phyloP scores from a whole-genome alignment of 2,797 vertebrate species.

The Scyliorhinus canicula region DNA sequence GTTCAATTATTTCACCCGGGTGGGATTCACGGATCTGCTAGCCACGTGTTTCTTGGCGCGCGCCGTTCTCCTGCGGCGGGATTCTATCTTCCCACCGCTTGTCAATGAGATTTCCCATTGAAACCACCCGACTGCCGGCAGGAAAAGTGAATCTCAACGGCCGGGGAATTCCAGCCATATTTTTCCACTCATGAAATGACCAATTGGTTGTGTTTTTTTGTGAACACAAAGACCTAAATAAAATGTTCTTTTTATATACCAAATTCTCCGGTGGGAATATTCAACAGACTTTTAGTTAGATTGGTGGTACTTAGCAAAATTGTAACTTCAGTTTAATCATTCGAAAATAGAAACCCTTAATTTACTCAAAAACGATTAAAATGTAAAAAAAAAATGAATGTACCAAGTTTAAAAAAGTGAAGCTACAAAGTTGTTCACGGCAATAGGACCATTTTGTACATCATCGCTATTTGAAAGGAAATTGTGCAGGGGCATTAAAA shows the following conservation, averaged over 20 bases:
- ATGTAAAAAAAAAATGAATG: background rate
- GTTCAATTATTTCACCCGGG: background rate
- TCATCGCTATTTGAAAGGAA: background rate
- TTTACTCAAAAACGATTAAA: background rate
- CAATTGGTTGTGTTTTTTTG: background rate
- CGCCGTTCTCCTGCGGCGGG: no score
- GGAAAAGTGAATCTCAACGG: no score
- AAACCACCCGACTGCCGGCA: no score
- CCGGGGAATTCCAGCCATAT: no score
- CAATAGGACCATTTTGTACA: background rate
- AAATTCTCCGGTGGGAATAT: background rate
- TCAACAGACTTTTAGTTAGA: background rate
- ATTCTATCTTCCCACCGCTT: no score
- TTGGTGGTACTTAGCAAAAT: background rate
- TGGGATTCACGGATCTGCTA: no score
- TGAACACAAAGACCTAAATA: background rate
- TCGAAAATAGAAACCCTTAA: background rate
- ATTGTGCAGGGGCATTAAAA: background rate
- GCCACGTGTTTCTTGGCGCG: no score
- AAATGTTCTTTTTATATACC: background rate
- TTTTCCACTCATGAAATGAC: background rate
- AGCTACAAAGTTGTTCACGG: background rate
- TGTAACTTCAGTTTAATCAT: background rate
- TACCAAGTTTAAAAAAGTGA: background rate
- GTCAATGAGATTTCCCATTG: no score